Percentiles rank a stretch among this genome's conserved stretches.
Evolutionary conservation across 2,888 invertebrate species (phyloP).

Genomic region (Rosalia funebris): DNA sequence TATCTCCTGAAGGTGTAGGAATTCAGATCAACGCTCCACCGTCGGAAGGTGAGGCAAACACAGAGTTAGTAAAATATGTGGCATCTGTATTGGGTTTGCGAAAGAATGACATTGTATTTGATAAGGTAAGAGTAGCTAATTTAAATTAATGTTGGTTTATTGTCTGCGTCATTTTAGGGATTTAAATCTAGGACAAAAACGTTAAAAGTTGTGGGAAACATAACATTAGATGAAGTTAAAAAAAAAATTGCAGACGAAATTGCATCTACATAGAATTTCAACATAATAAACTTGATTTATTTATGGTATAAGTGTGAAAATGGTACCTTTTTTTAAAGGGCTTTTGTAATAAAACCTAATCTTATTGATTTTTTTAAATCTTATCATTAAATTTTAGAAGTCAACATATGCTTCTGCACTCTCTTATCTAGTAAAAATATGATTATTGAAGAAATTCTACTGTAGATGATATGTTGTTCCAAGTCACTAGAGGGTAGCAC

Average conservation of each 20-base stretch:
- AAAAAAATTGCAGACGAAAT: slow-evolving; percentile 63
- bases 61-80: slow-evolving; percentile 78
- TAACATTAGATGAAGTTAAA: slow-evolving; percentile 63
- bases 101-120: slow-evolving; percentile 76
- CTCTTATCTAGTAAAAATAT: too few species aligned
- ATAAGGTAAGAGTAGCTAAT: slow-evolving; percentile 61
- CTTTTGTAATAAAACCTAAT: too few species aligned
- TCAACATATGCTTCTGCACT: too few species aligned
- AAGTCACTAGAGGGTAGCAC: too few species aligned
- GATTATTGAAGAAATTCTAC: too few species aligned
- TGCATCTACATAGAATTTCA: neutral
- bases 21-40: slow-evolving; percentile 84
- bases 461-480: too few species aligned
- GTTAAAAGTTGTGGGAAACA: slow-evolving; percentile 65
- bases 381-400: too few species aligned
- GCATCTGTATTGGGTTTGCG: slow-evolving; percentile 74
- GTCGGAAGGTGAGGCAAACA: slow-evolving; percentile 82
- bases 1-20: slow-evolving; percentile 73
- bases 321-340: too few species aligned
- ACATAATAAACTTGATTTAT: too few species aligned
- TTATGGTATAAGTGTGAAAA: too few species aligned
- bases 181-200: slow-evolving; percentile 70
- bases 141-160: neutral
- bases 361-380: too few species aligned
- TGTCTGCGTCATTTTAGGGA: slow-evolving; percentile 55